A percentile compares a stretch with the other conserved stretches of the same genome.
These are phyloP conservation scores for Proteles cristata DNA, from an alignment of 2,113 vertebrate genomes.

Conservation along the genomic window DNA sequence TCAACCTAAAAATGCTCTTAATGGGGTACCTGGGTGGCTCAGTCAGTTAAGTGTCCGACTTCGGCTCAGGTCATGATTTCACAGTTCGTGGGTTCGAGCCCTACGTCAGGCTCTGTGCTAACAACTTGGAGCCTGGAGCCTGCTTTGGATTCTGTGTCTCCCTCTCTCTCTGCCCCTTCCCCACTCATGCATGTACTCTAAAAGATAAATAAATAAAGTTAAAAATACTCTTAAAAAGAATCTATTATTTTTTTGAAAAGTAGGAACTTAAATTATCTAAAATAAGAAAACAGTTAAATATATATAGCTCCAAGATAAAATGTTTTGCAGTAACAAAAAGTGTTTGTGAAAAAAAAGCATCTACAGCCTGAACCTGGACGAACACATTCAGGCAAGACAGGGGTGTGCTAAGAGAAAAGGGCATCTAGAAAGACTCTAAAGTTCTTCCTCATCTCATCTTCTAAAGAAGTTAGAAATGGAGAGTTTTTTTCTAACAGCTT, in stretches of 20 bases:
- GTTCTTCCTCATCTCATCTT: background rate
- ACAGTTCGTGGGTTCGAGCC: no score
- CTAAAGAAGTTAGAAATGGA: background rate
- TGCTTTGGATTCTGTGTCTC: no score
- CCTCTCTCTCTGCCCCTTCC: no score
- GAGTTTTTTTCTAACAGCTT: background rate
- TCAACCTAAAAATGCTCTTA: background rate
- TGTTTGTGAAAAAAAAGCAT: background rate
- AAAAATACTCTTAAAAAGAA: slow-evolving; percentile 11
- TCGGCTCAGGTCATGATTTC: no score
- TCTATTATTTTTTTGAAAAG: slow-evolving; percentile 21
- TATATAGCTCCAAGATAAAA: background rate
- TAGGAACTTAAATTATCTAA: background rate
- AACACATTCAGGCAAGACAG: background rate
- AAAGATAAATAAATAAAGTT: background rate
- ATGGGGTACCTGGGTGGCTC: no score
- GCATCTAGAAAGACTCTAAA: background rate
- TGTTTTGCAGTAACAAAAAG: background rate
- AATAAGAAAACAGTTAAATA: background rate
- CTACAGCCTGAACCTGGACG: background rate
- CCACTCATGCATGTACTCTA: no score
- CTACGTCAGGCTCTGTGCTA: no score
- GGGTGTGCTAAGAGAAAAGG: background rate
- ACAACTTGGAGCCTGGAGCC: no score
- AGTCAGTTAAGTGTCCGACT: no score